Evolutionary conservation across 2,797 vertebrate species (phyloP).

Genomic region (Meriones psammophilus): DNA sequence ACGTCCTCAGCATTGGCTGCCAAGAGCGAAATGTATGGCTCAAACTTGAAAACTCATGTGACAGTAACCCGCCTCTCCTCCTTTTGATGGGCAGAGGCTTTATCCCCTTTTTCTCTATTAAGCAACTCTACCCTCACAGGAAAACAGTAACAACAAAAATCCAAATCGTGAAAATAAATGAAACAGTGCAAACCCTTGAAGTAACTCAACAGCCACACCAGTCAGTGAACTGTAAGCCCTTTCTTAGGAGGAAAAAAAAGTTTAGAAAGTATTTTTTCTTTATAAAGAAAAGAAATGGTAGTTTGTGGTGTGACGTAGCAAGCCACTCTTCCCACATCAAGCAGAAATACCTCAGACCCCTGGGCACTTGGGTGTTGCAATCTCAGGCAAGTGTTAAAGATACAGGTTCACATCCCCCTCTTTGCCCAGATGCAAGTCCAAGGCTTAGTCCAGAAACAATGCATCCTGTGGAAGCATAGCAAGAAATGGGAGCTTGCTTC

Average conservation of each 20-base stretch:
- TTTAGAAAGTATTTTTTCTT: not conserved
- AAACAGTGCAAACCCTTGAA: slow-evolving; percentile 3
- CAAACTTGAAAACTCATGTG: not conserved
- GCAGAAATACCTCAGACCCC: too few species aligned
- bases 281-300: not conserved
- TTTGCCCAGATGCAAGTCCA: too few species aligned
- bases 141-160: slow-evolving; percentile 48
- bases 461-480: too few species aligned
- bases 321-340: slow-evolving; percentile 6
- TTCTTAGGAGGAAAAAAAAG: not conserved
- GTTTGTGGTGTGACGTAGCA: slow-evolving; percentile 56
- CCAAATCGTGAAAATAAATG: slow-evolving; percentile 34
- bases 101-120: slow-evolving; percentile 70
- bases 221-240: not conserved
- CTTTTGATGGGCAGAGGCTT: slow-evolving; percentile 73
- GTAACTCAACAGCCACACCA: not conserved
- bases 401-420: too few species aligned
- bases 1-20: not conserved
- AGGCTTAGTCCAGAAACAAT: too few species aligned
- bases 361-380: too few species aligned
- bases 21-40: not conserved
- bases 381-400: too few species aligned
- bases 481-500: too few species aligned
- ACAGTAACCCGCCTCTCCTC: slow-evolving; percentile 49
- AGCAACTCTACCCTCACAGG: slow-evolving; percentile 68